Percentiles rank a stretch among this genome's conserved stretches.
These are phyloP conservation scores for Abrostola tripartita DNA, from an alignment of 2,888 invertebrate species.

Conservation along the genomic window DNA sequence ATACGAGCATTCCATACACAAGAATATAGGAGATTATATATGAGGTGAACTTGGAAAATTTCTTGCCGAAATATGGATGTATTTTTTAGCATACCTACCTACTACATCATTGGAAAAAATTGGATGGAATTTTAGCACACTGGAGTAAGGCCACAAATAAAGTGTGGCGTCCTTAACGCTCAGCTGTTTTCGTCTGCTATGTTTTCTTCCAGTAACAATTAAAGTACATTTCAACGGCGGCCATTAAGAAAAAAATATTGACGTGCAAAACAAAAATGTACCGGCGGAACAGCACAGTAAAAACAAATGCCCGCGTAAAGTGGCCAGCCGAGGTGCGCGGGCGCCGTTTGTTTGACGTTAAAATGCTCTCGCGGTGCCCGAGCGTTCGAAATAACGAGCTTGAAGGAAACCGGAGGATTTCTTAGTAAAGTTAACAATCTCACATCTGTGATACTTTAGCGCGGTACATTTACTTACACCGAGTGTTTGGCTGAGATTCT, in stretches of 20 bases:
- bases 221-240: slow-evolving; percentile 44
- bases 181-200: slow-evolving; percentile 21
- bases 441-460: slow-evolving; percentile 53
- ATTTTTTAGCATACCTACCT: too few relatives aligned
- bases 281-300: slow-evolving; percentile 58
- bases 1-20: neutral
- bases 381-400: slow-evolving; percentile 67
- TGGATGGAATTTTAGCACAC: too few relatives aligned
- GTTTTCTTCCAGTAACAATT: slow-evolving; percentile 48
- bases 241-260: slow-evolving; percentile 54
- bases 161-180: slow-evolving; percentile 18
- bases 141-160: neutral
- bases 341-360: slow-evolving; percentile 64
- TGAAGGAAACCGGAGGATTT: slow-evolving; percentile 58
- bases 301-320: slow-evolving; percentile 68
- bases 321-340: slow-evolving; percentile 56
- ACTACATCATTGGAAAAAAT: too few relatives aligned
- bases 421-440: slow-evolving; percentile 67
- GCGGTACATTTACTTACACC: slow-evolving; percentile 52
- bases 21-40: neutral
- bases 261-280: slow-evolving; percentile 52
- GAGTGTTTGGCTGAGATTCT: slow-evolving; percentile 38
- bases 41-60: neutral
- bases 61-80: neutral
- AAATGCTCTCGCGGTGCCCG: slow-evolving; percentile 58